Evolutionary conservation across 2,113 vertebrate genomes (phyloP).

Genomic region (Jacana jacana): DNA sequence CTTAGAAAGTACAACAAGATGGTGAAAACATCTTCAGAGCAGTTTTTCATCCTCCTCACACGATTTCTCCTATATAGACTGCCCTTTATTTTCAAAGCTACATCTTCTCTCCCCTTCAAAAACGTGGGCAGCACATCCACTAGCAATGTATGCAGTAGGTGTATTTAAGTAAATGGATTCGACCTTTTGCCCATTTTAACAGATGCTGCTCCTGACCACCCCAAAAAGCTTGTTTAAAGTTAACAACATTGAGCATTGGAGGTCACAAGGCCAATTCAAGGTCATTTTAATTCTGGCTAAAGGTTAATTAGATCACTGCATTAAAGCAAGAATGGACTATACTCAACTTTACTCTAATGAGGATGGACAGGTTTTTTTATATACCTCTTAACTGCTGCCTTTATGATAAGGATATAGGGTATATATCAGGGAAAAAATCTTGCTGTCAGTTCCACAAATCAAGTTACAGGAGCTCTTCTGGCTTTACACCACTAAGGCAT

Average conservation of each 20-base stretch:
- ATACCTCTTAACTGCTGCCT: conserved; percentile 19
- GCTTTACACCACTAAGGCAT: neutral
- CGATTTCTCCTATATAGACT: accelerated
- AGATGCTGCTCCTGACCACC: conserved; percentile 77
- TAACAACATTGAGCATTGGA: conserved; percentile 78
- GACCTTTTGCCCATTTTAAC: conserved; percentile 78
- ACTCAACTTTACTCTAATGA: conserved; percentile 67
- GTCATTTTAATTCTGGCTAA: conserved; percentile 79
- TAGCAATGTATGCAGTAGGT: neutral
- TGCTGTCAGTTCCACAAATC: neutral
- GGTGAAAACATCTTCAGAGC: neutral
- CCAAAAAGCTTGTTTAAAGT: conserved; percentile 81
- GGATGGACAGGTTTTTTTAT: conserved; percentile 49
- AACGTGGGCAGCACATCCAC: neutral
- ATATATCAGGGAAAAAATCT: neutral
- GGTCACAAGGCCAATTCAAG: conserved; percentile 80
- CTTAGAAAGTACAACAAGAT: neutral
- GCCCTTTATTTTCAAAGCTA: neutral
- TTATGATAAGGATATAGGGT: neutral
- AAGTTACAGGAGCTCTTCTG: neutral
- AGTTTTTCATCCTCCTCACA: neutral
- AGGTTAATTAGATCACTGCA: conserved; percentile 88
- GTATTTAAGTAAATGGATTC: conserved; percentile 75
- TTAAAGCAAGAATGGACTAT: conserved; percentile 77
- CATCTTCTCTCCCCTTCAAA: neutral